A percentile compares a stretch with the other conserved stretches of the same genome.
These are phyloP conservation scores for Orycteropus afer DNA, from an alignment of 2,113 vertebrate species.

Conservation along the genomic window DNA sequence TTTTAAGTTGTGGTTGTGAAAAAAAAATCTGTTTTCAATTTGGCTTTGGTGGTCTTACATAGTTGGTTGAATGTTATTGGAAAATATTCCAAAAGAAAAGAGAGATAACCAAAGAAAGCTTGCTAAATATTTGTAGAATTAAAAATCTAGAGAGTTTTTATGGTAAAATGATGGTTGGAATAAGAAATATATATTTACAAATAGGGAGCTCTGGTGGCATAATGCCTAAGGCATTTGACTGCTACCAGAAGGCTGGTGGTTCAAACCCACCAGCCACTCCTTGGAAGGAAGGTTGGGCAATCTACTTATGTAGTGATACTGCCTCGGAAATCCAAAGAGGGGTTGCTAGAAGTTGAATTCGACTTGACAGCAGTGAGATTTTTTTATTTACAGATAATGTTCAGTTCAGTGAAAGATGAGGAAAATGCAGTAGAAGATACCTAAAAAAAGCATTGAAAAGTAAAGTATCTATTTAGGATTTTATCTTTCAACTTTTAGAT, in stretches of 20 bases:
- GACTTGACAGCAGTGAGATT: no score
- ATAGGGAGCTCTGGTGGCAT: no score
- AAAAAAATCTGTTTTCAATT: not conserved
- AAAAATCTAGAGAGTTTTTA: not conserved
- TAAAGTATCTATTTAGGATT: not conserved
- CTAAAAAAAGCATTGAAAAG: not conserved
- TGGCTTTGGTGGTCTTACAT: not conserved
- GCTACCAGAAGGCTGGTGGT: no score
- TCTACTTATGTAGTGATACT: no score
- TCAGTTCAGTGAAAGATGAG: not conserved
- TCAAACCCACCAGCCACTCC: no score
- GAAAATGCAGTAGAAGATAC: not conserved
- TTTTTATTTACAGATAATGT: no score
- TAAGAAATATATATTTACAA: not conserved
- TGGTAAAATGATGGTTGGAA: not conserved
- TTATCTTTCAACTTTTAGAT: not conserved
- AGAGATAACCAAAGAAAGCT: not conserved
- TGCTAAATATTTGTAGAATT: not conserved
- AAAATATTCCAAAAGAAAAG: slow-evolving; percentile 16
- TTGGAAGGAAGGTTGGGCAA: no score
- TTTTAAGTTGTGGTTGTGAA: not conserved
- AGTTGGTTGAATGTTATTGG: not conserved
- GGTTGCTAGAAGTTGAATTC: no score
- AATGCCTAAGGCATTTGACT: no score
- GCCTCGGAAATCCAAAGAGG: no score